Evolutionary conservation across 2,888 invertebrate species (phyloP).

Genomic region (Drosophila mettleri): DNA sequence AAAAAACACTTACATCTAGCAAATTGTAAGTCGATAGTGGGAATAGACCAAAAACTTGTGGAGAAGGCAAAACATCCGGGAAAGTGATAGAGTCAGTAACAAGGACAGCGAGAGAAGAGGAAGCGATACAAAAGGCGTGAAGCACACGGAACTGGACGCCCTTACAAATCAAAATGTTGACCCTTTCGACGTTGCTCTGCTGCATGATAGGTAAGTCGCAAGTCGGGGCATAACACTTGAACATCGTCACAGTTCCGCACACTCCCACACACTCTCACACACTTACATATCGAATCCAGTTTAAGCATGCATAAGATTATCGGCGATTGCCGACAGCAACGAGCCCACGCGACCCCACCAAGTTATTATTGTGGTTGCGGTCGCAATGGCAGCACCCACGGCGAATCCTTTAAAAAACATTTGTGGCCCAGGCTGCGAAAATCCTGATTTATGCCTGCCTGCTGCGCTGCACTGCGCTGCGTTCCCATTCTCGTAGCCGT

Average conservation of each 20-base stretch:
- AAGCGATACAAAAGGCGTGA: not conserved
- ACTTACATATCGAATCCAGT: constrained; percentile 38
- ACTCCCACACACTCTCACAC: constrained; percentile 1
- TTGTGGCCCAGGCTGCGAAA: constrained; percentile 74
- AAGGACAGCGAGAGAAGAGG: constrained; percentile 7
- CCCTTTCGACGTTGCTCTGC: constrained; percentile 83
- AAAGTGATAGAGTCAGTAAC: constrained; percentile 16
- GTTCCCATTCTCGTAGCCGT: constrained; percentile 34
- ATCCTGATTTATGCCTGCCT: constrained; percentile 76
- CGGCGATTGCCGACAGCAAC: constrained; percentile 61
- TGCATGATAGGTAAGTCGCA: constrained; percentile 84
- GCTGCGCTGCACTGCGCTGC: constrained; percentile 57
- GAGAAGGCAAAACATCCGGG: constrained; percentile 33
- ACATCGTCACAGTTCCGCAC: constrained; percentile 16
- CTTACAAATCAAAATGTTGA: constrained; percentile 81
- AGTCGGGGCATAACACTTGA: constrained; percentile 29
- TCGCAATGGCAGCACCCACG: constrained; percentile 27
- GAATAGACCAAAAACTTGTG: constrained; percentile 33
- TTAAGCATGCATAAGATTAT: constrained; percentile 78
- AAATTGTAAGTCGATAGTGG: constrained; percentile 59
- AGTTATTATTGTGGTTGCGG: constrained; percentile 40
- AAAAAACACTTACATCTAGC: constrained; percentile 53
- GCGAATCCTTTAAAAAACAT: constrained; percentile 78
- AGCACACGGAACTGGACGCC: constrained; percentile 36
- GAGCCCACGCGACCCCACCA: constrained; percentile 48